phyloP scores from a whole-genome alignment of 2,113 vertebrate genomes.

The Megaleporinus macrocephalus region DNA sequence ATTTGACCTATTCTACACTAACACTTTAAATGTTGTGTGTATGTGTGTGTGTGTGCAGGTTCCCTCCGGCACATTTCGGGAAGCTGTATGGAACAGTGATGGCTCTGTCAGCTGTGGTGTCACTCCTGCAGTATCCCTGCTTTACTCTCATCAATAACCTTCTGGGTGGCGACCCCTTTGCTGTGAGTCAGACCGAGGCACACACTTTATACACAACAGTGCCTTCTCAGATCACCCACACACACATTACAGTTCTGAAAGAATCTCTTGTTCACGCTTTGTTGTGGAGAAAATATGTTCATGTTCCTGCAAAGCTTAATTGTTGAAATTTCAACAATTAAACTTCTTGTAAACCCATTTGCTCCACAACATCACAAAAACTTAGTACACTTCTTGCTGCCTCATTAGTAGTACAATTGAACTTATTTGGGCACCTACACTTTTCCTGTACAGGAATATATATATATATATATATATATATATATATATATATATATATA shows the following conservation, averaged over 20 bases:
- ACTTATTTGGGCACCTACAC: no score
- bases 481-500: no score
- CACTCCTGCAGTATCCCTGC: slow-evolving; percentile 86
- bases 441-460: no score
- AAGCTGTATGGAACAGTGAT: slow-evolving; percentile 87
- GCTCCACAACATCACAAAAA: no score
- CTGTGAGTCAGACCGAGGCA: slow-evolving; percentile 73
- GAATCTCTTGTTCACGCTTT: neutral
- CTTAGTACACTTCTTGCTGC: no score
- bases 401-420: no score
- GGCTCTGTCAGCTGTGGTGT: slow-evolving; percentile 84
- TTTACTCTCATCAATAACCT: slow-evolving; percentile 80
- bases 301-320: no score
- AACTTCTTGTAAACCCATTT: no score
- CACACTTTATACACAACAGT: neutral
- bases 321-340: no score
- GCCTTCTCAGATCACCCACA: neutral
- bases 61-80: slow-evolving; percentile 87
- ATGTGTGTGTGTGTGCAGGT: slow-evolving; percentile 70
- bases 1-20: no score
- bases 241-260: neutral
- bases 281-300: no score
- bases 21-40: neutral
- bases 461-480: no score
- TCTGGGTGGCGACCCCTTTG: slow-evolving; percentile 78